Evolutionary conservation across 2,888 invertebrate species (phyloP).

Genomic region (Melipona bicolor): DNA sequence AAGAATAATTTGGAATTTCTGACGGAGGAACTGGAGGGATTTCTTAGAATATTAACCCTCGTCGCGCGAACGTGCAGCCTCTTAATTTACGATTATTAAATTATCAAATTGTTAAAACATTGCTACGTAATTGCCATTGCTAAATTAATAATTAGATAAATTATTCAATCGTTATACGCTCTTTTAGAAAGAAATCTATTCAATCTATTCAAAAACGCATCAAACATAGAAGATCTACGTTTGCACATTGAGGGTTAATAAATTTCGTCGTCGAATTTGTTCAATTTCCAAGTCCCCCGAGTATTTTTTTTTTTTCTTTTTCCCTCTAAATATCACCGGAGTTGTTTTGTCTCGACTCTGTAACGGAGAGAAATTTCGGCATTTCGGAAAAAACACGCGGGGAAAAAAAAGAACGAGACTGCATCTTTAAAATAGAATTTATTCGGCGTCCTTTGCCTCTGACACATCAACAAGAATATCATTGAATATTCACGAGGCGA

Average conservation of each 20-base stretch:
- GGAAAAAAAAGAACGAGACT: not conserved
- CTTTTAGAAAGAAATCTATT: too few relatives aligned
- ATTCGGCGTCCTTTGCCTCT: not conserved
- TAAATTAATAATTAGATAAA: too few relatives aligned
- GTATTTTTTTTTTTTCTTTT: not conserved
- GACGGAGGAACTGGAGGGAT: not conserved
- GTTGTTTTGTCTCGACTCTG: not conserved
- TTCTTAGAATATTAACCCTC: not conserved
- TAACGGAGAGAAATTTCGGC: not conserved
- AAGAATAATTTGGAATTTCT: not conserved
- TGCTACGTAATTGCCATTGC: too few relatives aligned
- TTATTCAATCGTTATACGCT: not conserved
- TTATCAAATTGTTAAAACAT: too few relatives aligned
- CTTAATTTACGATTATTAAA: too few relatives aligned
- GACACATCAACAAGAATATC: not conserved
- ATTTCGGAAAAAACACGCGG: not conserved
- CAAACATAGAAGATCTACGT: too few relatives aligned
- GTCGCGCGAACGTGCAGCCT: not conserved
- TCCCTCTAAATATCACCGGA: not conserved
- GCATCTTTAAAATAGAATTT: conserved; percentile 1
- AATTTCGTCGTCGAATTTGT: not conserved
- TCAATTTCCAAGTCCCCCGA: not conserved
- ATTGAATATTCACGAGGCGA: conserved; percentile 28
- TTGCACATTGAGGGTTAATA: not conserved
- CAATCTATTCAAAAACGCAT: too few relatives aligned